A percentile compares a stretch with the other conserved stretches of the same genome.
Evolutionary conservation across 1,140 invertebrate species (phyloP).

Genomic region (Triops longicaudatus): DNA sequence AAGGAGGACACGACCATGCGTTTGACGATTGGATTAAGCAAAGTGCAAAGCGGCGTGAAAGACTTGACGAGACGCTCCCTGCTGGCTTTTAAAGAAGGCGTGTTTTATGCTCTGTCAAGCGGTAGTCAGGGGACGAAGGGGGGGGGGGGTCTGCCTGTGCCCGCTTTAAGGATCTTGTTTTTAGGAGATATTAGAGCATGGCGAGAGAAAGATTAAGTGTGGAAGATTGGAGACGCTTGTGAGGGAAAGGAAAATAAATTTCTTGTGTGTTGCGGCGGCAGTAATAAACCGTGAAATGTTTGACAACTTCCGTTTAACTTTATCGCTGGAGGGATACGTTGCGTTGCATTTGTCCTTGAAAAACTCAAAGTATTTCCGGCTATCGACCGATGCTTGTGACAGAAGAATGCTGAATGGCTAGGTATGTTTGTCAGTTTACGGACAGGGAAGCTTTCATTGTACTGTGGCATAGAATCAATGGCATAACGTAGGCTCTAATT

Average conservation of each 20-base stretch:
- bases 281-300: not conserved
- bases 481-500: no score
- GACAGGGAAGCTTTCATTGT: no score
- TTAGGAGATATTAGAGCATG: no score
- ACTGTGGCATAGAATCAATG: no score
- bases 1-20: conserved; percentile 1
- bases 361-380: no score
- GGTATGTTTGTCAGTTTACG: no score
- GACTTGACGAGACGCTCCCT: not conserved
- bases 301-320: not conserved
- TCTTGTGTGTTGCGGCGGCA: not conserved
- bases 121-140: not conserved
- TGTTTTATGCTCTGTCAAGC: not conserved
- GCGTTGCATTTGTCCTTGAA: not conserved
- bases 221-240: no score
- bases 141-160: not conserved
- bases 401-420: no score
- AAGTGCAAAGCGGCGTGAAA: conserved; percentile 3
- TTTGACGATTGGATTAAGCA: not conserved
- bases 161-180: no score
- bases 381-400: no score
- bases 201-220: no score
- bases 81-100: not conserved
- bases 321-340: not conserved
- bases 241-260: not conserved